A percentile compares a stretch with the other conserved stretches of the same genome.
phyloP scores from a whole-genome alignment of 2,888 invertebrate genomes.

The Atethmia centrago region DNA sequence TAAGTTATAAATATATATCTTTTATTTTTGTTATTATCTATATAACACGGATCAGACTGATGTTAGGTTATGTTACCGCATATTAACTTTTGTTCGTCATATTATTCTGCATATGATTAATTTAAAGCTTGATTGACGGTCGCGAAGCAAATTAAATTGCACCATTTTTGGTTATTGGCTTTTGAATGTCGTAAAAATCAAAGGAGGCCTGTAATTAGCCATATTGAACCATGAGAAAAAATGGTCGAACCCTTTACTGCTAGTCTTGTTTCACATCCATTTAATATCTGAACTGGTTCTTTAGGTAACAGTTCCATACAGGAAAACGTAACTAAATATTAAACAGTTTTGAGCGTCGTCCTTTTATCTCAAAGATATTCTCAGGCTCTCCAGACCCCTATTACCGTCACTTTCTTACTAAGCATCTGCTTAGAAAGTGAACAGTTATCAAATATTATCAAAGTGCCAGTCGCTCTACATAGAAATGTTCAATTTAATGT shows the following conservation, averaged over 20 bases:
- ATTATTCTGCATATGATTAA: neutral
- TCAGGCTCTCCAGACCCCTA: conserved; percentile 8
- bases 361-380: conserved; percentile 32
- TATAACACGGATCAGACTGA: neutral
- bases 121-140: neutral
- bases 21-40: neutral
- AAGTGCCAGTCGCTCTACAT: conserved; percentile 28
- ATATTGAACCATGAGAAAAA: no score
- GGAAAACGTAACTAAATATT: neutral
- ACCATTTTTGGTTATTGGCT: no score
- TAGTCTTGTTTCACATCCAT: neutral
- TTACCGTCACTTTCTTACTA: conserved; percentile 20
- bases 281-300: neutral
- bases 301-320: neutral
- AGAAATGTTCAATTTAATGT: conserved; percentile 32
- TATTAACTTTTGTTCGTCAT: neutral
- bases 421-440: conserved; percentile 26
- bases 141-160: neutral
- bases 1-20: no score
- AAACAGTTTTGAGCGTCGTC: neutral
- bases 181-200: no score
- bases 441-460: conserved; percentile 31
- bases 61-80: neutral
- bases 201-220: no score
- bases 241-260: no score